Evolutionary conservation across 2,888 invertebrate species (phyloP), one percentile per base, ranked within the genome.

Genomic region (Latrodectus elegans): DNA sequence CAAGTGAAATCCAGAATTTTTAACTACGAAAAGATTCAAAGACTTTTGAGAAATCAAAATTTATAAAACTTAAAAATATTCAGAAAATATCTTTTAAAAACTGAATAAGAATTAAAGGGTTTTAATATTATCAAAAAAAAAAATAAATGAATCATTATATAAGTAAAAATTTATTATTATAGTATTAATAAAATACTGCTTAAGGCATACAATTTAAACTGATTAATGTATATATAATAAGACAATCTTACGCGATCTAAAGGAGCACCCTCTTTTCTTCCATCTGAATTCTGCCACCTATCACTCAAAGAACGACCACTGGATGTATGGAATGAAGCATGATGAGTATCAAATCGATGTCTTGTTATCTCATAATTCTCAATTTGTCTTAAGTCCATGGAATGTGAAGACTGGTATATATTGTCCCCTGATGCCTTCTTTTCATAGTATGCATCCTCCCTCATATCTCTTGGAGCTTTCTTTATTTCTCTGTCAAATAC

Each of bases 401-500:
- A 17, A 74, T 78, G 78, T 17, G 64, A 15, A 26, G 75, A 14
- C 51, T 51, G 53, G 53, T 85, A 85, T 73, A 14, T 26, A 10
- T 22, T 49, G 8, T n/a, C 74, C 1, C 64, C 65, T n/a, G 22
- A 9, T 22, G 14, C 12, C 51, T 67, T 84, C 26, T 78, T 65
- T 49, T 88, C 88, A 75, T 70, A 77, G 65, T 85, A 78, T 14
- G 85, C 77, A 15, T 90, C 89, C 64, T 89, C 90, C n/a, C 88
- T 80, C 76, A 89, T 73, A 68, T 88, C 84, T 65, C 84, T 77
- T 1, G 88, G 72, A n/a, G 90, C 88, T 55, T 89, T 89, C 51
- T 89, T 86, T n/a, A 90, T 90, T 67, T 90, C 90, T 22, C 90
- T 67, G 68, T 90, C 90, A 86, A 90, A 90, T n/a, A 90, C 89